These are phyloP conservation scores for Tenualosa thibaudeaui DNA, from an alignment of 2,797 vertebrate genomes.

Conservation along the genomic window DNA sequence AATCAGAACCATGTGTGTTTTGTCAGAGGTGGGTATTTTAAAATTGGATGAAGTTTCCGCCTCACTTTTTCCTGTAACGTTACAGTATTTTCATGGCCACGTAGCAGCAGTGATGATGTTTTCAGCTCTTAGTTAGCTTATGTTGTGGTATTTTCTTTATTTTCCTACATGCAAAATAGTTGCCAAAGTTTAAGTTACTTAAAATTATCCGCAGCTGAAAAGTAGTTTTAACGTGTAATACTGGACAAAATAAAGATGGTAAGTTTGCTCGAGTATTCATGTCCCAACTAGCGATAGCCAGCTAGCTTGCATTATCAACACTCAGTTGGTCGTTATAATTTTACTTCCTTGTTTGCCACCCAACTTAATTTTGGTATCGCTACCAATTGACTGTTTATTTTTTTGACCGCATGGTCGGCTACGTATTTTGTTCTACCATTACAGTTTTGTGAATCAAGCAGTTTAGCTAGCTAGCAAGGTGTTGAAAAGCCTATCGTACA, in stretches of 20 bases:
- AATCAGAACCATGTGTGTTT: constrained; percentile 33
- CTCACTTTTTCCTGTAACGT: constrained; percentile 64
- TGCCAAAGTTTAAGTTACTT: background rate
- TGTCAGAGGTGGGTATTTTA: constrained; percentile 61
- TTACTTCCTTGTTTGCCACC: background rate
- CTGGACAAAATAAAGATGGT: background rate
- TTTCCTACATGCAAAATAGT: background rate
- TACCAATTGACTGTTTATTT: background rate
- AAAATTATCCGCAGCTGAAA: background rate
- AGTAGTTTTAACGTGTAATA: background rate
- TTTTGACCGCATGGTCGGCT: background rate
- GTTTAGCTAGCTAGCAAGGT: background rate
- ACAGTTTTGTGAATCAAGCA: background rate
- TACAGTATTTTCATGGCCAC: constrained; percentile 59
- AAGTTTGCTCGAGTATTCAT: constrained; percentile 7
- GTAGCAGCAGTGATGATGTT: constrained; percentile 58
- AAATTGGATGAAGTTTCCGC: constrained; percentile 60
- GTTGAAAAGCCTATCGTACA: background rate
- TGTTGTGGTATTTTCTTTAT: background rate
- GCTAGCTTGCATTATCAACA: background rate
- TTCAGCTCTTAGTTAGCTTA: constrained; percentile 37
- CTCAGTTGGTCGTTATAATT: background rate
- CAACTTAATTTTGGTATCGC: background rate
- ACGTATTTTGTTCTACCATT: background rate
- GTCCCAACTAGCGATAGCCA: background rate